A percentile compares a stretch with the other conserved stretches of the same genome.
Conservation (phyloP, 2,113 vertebrate species). For the Echinops telfairi region DNA sequence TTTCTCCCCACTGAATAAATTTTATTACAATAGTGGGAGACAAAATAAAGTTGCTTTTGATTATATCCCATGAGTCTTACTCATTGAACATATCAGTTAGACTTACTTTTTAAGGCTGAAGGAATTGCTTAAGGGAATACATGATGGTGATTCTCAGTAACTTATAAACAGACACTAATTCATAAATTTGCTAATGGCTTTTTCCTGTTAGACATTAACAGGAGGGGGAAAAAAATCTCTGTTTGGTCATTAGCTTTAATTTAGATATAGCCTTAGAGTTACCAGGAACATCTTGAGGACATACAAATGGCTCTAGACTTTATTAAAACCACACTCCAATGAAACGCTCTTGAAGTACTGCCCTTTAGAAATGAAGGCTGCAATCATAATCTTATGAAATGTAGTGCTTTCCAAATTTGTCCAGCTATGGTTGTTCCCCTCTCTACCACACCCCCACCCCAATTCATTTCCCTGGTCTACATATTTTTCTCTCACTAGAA, state of each 20-base stretch:
- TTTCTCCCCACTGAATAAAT: conserved; percentile 63
- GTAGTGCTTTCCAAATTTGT: conserved; percentile 8
- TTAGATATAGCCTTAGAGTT: conserved; percentile 70
- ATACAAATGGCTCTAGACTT: conserved; percentile 72
- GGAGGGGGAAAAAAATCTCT: conserved; percentile 21
- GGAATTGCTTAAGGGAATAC: conserved; percentile 64
- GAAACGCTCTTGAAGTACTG: conserved; percentile 56
- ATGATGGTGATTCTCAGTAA: conserved; percentile 59
- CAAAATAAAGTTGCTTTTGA: conserved; percentile 66
- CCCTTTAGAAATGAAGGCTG: conserved; percentile 36
- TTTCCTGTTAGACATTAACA: conserved; percentile 62
- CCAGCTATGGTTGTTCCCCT: neutral
- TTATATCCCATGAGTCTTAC: conserved; percentile 46
- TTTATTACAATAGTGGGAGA: conserved; percentile 56
- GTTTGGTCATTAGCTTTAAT: conserved; percentile 76
- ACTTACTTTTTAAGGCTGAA: conserved; percentile 61
- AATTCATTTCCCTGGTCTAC: neutral
- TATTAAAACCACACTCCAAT: conserved; percentile 75
- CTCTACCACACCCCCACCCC: neutral
- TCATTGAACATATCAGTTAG: conserved; percentile 52
- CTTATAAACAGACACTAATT: conserved; percentile 71
- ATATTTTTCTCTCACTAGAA: neutral
- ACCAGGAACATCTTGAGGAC: conserved; percentile 66
- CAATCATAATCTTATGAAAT: neutral
- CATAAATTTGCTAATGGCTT: conserved; percentile 73